A percentile compares a stretch with the other conserved stretches of the same genome.
Conservation (phyloP, 2,113 vertebrate species). For the Zapus hudsonius region DNA sequence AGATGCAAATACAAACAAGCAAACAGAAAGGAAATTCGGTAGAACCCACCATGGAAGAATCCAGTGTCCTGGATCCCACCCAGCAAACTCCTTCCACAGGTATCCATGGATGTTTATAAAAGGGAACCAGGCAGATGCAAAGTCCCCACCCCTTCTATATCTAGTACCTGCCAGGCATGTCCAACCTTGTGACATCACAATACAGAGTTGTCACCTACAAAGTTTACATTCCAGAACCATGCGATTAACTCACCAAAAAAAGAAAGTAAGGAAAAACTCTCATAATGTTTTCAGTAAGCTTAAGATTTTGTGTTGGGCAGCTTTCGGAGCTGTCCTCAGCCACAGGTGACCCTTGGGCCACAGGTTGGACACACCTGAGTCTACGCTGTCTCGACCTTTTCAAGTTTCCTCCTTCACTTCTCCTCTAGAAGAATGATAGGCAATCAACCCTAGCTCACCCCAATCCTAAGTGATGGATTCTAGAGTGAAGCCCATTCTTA, state of each 20-base stretch:
- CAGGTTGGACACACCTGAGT: too few species aligned
- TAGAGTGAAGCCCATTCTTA: slow-evolving; percentile 82
- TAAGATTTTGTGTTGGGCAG: too few species aligned
- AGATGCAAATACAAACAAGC: background rate
- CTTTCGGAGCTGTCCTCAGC: too few species aligned
- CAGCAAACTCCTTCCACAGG: background rate
- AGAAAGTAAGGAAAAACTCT: too few species aligned
- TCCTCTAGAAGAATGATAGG: background rate
- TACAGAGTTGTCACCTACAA: too few species aligned
- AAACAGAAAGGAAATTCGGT: background rate
- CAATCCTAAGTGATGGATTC: background rate
- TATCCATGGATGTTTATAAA: background rate
- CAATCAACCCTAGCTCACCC: background rate
- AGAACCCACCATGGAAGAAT: background rate
- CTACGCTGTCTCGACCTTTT: background rate
- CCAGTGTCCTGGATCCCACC: background rate
- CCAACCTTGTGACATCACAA: too few species aligned
- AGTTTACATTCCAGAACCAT: too few species aligned
- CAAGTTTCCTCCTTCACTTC: slow-evolving; percentile 42
- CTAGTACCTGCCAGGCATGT: background rate
- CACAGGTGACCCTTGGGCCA: too few species aligned
- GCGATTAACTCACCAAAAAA: too few species aligned
- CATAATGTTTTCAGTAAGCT: too few species aligned
- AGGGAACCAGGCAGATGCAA: background rate
- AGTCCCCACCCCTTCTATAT: background rate